phyloP scores from a whole-genome alignment of 2,113 vertebrate species.

The Felis catus region F.catus_Fca126_mat1.0 CM031414.1:53570501-53571000 shows the following conservation, averaged over 20 bases:
- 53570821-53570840: background rate
- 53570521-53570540: background rate
- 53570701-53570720: background rate
- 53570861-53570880: background rate
- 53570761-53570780: background rate
- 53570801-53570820: background rate
- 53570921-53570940: background rate
- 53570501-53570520: background rate
- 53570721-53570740: background rate
- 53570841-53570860: background rate
- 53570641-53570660: background rate
- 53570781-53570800: background rate
- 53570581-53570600: background rate
- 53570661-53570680: background rate
- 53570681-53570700: background rate
- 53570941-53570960: background rate
- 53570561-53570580: background rate
- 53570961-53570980: too few relatives aligned
- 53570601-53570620: background rate
- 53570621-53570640: background rate
- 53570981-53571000: background rate
- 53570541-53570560: background rate
- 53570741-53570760: background rate
- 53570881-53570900: background rate
- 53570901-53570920: background rate